A percentile compares a stretch with the other conserved stretches of the same genome.
These are phyloP conservation scores for Rhodophaea formosa DNA, from an alignment of 2,888 invertebrate genomes.

Conservation along the genomic window DNA sequence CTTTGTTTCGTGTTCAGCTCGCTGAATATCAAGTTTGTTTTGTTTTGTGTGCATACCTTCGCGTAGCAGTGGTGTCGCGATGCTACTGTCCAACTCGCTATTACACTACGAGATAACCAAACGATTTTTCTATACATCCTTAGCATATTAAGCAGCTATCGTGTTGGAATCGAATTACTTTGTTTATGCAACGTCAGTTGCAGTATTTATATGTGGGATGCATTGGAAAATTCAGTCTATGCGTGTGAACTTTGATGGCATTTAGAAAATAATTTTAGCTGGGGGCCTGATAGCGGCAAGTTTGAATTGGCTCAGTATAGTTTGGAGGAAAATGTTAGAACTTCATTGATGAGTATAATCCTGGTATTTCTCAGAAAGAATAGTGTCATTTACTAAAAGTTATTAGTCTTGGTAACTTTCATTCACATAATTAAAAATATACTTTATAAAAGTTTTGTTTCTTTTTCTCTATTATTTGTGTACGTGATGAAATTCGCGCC, in stretches of 20 bases:
- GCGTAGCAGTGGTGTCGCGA: conserved; percentile 52
- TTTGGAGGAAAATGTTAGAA: too few species aligned
- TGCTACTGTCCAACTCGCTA: conserved; percentile 48
- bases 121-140: conserved; percentile 50
- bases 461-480: too few species aligned
- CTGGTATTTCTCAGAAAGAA: too few species aligned
- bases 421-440: too few species aligned
- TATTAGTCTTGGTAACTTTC: too few species aligned
- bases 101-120: conserved; percentile 48
- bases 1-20: conserved; percentile 20
- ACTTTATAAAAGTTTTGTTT: too few species aligned
- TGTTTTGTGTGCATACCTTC: conserved; percentile 43
- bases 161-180: conserved; percentile 40
- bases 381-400: too few species aligned
- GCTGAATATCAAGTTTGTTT: conserved; percentile 29
- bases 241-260: conserved; percentile 17
- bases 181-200: conserved; percentile 36
- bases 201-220: conserved; percentile 30
- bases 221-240: not conserved
- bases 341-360: too few species aligned
- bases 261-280: not conserved
- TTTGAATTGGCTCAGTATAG: too few species aligned
- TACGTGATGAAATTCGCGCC: too few species aligned
- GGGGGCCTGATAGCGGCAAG: not conserved
- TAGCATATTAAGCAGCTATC: conserved; percentile 37